Conservation (phyloP, 2,113 vertebrate genomes). For the Ciconia boyciana region DNA sequence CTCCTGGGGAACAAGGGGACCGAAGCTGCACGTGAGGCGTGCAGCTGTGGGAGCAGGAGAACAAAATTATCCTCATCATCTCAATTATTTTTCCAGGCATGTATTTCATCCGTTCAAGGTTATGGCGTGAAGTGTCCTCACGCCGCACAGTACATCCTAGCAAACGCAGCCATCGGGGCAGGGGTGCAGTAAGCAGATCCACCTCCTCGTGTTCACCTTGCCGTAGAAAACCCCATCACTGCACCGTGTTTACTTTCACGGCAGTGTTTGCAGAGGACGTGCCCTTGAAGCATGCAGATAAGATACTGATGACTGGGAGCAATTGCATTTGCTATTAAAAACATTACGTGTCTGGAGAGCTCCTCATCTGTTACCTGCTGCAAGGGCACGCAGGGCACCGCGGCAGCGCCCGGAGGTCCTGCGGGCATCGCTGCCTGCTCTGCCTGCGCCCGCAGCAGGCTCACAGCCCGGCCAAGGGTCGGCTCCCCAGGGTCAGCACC, state of each 20-base stretch:
- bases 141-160: fast-evolving
- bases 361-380: not conserved
- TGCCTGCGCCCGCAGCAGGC: not conserved
- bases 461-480: not conserved
- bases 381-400: not conserved
- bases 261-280: not conserved
- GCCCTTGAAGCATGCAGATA: not conserved
- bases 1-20: not conserved
- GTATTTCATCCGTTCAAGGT: not conserved
- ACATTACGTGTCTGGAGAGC: not conserved
- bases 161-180: not conserved
- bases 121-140: not conserved
- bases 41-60: not conserved
- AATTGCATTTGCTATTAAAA: not conserved
- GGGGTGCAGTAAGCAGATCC: not conserved
- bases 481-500: fast-evolving
- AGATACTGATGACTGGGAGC: not conserved
- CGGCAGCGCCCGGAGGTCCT: not conserved
- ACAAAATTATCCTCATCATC: not conserved
- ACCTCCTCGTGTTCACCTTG: not conserved
- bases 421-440: not conserved
- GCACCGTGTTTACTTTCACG: not conserved
- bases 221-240: fast-evolving
- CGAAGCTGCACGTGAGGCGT: fast-evolving
- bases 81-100: not conserved